Evolutionary conservation across 2,797 vertebrate species (phyloP).

Genomic region (Taeniopygia guttata): DNA sequence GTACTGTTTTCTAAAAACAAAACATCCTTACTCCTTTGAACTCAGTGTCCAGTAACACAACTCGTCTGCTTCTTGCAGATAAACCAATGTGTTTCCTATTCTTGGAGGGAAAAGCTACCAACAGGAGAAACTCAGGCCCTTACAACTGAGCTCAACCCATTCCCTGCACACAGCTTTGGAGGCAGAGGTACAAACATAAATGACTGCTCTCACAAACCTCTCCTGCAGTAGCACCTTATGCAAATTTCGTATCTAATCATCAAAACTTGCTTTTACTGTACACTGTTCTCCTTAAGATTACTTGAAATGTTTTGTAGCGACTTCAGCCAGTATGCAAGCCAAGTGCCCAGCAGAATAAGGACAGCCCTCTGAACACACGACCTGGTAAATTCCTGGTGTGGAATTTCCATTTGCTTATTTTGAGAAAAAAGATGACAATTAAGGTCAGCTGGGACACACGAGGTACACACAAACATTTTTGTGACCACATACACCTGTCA

Average conservation of each 20-base stretch:
- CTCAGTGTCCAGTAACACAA: neutral
- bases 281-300: neutral
- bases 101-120: neutral
- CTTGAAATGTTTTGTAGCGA: neutral
- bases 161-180: neutral
- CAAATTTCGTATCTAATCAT: neutral
- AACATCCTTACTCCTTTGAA: neutral
- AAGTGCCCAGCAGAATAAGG: neutral
- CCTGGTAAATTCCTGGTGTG: neutral
- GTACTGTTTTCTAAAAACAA: neutral
- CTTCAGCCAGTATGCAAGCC: neutral
- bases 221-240: neutral
- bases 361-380: accelerated
- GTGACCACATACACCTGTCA: neutral
- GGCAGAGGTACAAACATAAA: neutral
- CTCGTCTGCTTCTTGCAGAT: neutral
- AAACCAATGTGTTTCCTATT: neutral
- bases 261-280: neutral
- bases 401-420: neutral
- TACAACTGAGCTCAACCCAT: neutral
- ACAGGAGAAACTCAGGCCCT: neutral
- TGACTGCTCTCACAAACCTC: neutral
- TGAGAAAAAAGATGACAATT: neutral
- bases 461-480: neutral
- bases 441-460: neutral